Percentiles rank a stretch among this genome's conserved stretches.
Conservation (phyloP, 2,113 vertebrate species). For the Saguinus imperator region DNA sequence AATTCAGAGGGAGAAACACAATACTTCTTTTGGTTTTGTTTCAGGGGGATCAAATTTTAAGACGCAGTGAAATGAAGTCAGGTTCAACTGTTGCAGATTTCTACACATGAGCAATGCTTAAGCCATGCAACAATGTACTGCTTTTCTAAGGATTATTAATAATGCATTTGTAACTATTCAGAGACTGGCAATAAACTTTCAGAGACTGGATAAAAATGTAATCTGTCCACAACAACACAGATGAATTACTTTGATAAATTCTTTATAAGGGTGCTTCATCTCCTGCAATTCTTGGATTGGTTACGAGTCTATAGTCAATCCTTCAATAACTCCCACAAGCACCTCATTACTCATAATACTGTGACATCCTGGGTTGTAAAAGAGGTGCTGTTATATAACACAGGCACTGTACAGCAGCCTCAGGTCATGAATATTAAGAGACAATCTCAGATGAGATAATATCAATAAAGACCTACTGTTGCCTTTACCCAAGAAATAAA, state of each 20-base stretch:
- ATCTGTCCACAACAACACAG: slow-evolving; percentile 69
- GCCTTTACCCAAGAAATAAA: background rate
- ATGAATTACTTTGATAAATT: slow-evolving; percentile 78
- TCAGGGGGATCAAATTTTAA: slow-evolving; percentile 54
- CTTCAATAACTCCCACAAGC: slow-evolving; percentile 15
- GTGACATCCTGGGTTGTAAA: slow-evolving; percentile 61
- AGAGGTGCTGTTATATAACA: slow-evolving; percentile 40
- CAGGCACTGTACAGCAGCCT: slow-evolving; percentile 13
- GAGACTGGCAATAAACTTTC: slow-evolving; percentile 49
- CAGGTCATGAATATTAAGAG: slow-evolving; percentile 61
- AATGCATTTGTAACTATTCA: slow-evolving; percentile 73
- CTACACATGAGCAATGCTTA: slow-evolving; percentile 38
- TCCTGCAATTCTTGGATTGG: slow-evolving; percentile 66
- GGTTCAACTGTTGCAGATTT: slow-evolving; percentile 53
- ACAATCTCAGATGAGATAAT: background rate
- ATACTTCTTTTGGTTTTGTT: slow-evolving; percentile 53
- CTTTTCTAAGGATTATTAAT: slow-evolving; percentile 79
- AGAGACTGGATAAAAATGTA: slow-evolving; percentile 62
- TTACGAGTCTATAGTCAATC: slow-evolving; percentile 66
- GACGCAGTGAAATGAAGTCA: background rate
- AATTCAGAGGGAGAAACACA: background rate
- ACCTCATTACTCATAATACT: slow-evolving; percentile 51
- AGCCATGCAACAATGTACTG: slow-evolving; percentile 1
- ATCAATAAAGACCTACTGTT: background rate
- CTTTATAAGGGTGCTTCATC: slow-evolving; percentile 64